Evolutionary conservation across 2,113 vertebrate species (phyloP).

Genomic region (Xenopus laevis): DNA sequence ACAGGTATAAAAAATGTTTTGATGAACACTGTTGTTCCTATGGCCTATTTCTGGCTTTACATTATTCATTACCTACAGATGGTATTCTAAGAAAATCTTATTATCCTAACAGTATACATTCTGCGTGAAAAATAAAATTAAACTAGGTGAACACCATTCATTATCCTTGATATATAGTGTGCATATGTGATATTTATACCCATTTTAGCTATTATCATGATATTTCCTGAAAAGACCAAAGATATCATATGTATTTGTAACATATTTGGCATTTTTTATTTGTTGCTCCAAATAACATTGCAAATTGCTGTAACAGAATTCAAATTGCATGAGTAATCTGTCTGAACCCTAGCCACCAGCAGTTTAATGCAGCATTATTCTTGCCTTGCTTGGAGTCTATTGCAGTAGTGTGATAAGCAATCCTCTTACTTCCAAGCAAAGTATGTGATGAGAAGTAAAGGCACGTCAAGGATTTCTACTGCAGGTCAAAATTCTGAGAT

Average conservation of each 20-base stretch:
- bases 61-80: slow-evolving; percentile 22
- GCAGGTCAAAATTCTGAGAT: no score
- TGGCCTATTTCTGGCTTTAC: not conserved
- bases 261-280: slow-evolving; percentile 7
- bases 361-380: slow-evolving; percentile 42
- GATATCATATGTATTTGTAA: not conserved
- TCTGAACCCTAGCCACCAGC: slow-evolving; percentile 20
- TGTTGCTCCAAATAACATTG: slow-evolving; percentile 9
- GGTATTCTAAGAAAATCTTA: not conserved
- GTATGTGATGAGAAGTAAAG: slow-evolving; percentile 40
- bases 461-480: slow-evolving; percentile 6
- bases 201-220: not conserved
- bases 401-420: slow-evolving; percentile 51
- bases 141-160: not conserved
- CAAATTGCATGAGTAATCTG: slow-evolving; percentile 42
- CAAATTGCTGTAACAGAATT: slow-evolving; percentile 14
- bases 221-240: not conserved
- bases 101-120: not conserved
- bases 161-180: not conserved
- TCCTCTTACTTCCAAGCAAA: slow-evolving; percentile 44
- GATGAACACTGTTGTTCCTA: slow-evolving; percentile 1
- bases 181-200: not conserved
- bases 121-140: not conserved
- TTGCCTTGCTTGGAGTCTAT: slow-evolving; percentile 49
- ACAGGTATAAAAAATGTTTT: slow-evolving; percentile 9